A percentile compares a stretch with the other conserved stretches of the same genome.
Evolutionary conservation across 2,113 vertebrate genomes (phyloP).

Genomic region (Nettapus auritus): DNA sequence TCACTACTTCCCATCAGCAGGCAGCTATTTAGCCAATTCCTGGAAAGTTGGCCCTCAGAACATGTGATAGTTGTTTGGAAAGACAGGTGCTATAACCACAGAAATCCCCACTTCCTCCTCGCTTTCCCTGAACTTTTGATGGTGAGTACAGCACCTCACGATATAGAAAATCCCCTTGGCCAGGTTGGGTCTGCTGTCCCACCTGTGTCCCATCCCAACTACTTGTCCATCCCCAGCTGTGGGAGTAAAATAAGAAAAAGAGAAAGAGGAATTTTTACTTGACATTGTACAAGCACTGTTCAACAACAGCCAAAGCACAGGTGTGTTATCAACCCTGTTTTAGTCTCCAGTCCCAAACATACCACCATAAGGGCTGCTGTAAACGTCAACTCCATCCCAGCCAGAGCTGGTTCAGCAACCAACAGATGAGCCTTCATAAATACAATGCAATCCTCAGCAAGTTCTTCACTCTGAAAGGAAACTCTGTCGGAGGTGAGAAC

Average conservation of each 20-base stretch:
- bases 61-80: background rate
- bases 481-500: background rate
- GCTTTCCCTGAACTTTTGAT: background rate
- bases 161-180: background rate
- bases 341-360: background rate
- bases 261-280: background rate
- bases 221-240: background rate
- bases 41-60: background rate
- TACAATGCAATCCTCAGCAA: background rate
- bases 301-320: background rate
- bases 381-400: background rate
- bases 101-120: background rate
- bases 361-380: background rate
- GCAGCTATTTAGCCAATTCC: background rate
- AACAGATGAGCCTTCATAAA: background rate
- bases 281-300: background rate
- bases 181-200: background rate
- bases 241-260: background rate
- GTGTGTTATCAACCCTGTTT: background rate
- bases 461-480: background rate
- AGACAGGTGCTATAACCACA: background rate
- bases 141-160: fast-evolving
- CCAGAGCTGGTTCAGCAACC: background rate
- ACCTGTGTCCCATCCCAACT: background rate
- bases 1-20: background rate